Conservation (phyloP, 1,140 invertebrate genomes). For the Elymnias hypermnestra region DNA sequence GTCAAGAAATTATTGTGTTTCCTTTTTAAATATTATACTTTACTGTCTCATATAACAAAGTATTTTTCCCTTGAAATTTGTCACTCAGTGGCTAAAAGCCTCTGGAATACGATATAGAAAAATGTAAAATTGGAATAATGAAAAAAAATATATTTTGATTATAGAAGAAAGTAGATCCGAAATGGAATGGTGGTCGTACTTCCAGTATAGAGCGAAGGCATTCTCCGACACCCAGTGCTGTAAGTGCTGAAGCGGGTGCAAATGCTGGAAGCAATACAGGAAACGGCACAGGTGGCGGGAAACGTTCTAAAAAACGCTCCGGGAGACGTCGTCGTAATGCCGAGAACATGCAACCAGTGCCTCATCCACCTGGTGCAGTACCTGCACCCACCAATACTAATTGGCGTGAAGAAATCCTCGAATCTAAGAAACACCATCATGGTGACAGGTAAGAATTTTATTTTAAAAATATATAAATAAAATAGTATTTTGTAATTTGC, state of each 20-base stretch:
- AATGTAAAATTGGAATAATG: no score
- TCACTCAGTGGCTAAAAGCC: no score
- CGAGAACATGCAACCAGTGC: slow-evolving; percentile 30
- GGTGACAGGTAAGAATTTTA: slow-evolving; percentile 42
- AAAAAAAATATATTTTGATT: no score
- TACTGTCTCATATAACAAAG: no score
- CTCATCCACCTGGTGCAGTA: slow-evolving; percentile 20
- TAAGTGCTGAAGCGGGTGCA: slow-evolving; percentile 9
- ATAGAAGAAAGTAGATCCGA: slow-evolving; percentile 39
- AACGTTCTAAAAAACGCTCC: slow-evolving; percentile 27
- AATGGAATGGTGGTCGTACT: slow-evolving; percentile 32
- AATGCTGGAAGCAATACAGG: no score
- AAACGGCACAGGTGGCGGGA: slow-evolving; percentile 16
- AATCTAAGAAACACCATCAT: slow-evolving; percentile 50
- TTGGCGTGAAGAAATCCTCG: slow-evolving; percentile 62
- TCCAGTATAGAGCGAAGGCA: slow-evolving; percentile 41
- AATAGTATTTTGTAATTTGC: no score
- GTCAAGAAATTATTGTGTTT: no score
- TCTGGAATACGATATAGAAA: no score
- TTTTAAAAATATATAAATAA: no score
- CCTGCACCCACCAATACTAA: slow-evolving; percentile 33
- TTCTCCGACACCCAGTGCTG: slow-evolving; percentile 33
- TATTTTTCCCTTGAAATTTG: no score
- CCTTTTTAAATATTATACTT: no score
- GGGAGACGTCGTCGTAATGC: slow-evolving; percentile 31